Conservation (phyloP, 2,113 vertebrate species). For the Pyxicephalus adspersus region DNA sequence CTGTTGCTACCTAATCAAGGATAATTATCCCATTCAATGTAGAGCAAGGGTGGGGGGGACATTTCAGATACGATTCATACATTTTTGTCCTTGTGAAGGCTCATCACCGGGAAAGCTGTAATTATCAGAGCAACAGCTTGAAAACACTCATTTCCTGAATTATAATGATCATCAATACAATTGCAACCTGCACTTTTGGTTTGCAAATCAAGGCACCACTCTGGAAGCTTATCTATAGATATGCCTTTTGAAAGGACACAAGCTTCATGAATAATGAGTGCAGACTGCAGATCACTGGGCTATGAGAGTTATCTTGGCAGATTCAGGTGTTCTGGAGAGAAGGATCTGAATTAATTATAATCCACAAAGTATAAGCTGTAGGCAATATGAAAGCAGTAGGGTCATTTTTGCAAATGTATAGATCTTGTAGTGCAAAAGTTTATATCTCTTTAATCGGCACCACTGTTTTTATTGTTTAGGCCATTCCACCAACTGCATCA, state of each 20-base stretch:
- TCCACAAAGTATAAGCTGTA: not conserved
- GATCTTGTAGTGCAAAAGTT: too few relatives aligned
- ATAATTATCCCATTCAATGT: constrained; percentile 43
- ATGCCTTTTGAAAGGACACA: constrained; percentile 12
- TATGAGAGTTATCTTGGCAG: not conserved
- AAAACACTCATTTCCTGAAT: constrained; percentile 49
- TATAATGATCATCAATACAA: constrained; percentile 47
- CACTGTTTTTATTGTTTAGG: too few relatives aligned
- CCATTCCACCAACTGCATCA: too few relatives aligned
- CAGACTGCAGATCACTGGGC: not conserved
- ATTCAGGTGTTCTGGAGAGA: not conserved
- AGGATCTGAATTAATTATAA: not conserved
- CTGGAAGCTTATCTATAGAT: constrained; percentile 18
- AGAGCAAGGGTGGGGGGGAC: constrained; percentile 27
- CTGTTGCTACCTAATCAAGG: constrained; percentile 20
- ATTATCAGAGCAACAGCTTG: constrained; percentile 40
- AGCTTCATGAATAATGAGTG: constrained; percentile 8
- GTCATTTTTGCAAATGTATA: too few relatives aligned
- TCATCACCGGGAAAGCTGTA: constrained; percentile 22
- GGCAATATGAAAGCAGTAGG: not conserved
- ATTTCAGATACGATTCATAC: constrained; percentile 18
- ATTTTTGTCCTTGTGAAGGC: constrained; percentile 26
- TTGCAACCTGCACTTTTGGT: constrained; percentile 38
- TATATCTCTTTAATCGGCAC: too few relatives aligned
- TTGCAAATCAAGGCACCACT: constrained; percentile 26